phyloP scores from a whole-genome alignment of 2,797 vertebrate species.

The Brotula barbata region DNA sequence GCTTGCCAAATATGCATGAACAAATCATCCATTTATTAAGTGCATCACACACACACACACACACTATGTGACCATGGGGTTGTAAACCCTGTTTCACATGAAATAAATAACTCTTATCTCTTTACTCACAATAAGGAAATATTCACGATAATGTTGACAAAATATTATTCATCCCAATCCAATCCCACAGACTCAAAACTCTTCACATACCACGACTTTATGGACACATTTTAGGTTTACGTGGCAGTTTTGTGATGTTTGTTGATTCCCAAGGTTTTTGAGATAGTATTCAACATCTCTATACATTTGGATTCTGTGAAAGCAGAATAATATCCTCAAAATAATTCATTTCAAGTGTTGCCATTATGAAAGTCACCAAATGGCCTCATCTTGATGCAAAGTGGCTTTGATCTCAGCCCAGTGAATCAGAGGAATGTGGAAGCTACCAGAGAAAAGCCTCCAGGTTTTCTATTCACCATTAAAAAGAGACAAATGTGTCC shows the following conservation, averaged over 20 bases:
- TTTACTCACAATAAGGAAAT: constrained; percentile 18
- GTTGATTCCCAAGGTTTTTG: constrained; percentile 8
- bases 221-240: constrained; percentile 19
- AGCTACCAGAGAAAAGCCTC: background rate
- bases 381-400: background rate
- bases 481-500: constrained; percentile 1
- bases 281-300: constrained; percentile 7
- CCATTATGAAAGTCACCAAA: too few species aligned
- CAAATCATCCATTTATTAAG: constrained; percentile 68
- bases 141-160: constrained; percentile 29
- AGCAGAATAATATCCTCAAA: constrained; percentile 12
- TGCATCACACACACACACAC: too few species aligned
- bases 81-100: too few species aligned
- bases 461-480: background rate
- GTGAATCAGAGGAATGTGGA: constrained; percentile 11
- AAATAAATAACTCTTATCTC: constrained; percentile 20
- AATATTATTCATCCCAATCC: constrained; percentile 10
- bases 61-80: constrained; percentile 8
- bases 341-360: constrained; percentile 32
- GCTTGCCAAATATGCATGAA: constrained; percentile 67
- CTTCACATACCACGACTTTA: constrained; percentile 34
- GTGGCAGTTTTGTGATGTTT: background rate
- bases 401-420: constrained; percentile 6
- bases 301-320: constrained; percentile 11
- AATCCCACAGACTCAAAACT: constrained; percentile 1